Percentiles rank a stretch among this genome's conserved stretches.
Conservation (phyloP, 1,140 invertebrate species). For the Carposina sasakii region DNA sequence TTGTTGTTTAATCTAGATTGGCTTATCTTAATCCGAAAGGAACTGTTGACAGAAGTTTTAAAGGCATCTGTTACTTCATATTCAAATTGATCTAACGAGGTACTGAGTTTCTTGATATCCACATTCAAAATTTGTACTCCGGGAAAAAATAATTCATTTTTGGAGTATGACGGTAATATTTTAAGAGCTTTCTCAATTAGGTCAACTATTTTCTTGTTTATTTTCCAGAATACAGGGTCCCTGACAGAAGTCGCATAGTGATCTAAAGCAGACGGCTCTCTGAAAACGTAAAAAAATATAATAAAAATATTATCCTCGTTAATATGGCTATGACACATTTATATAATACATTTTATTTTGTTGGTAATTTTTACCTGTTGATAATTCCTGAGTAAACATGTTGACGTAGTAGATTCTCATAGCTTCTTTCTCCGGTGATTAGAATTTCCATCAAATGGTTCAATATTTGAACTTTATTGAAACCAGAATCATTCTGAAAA, state of each 20-base stretch:
- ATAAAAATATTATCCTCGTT: neutral
- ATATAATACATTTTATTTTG: too few species aligned
- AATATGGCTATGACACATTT: too few species aligned
- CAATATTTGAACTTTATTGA: slow-evolving; percentile 52
- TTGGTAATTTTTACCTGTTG: too few species aligned
- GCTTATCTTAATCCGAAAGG: slow-evolving; percentile 71
- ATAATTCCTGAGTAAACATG: too few species aligned
- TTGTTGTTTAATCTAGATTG: slow-evolving; percentile 77
- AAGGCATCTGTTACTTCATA: slow-evolving; percentile 72
- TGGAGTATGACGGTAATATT: slow-evolving; percentile 74
- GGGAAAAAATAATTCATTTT: slow-evolving; percentile 74
- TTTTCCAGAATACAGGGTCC: slow-evolving; percentile 78
- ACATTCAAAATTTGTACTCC: slow-evolving; percentile 74
- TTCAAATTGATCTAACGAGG: slow-evolving; percentile 72
- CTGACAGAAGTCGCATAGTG: slow-evolving; percentile 74
- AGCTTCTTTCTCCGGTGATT: slow-evolving; percentile 45
- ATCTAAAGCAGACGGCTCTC: slow-evolving; percentile 41
- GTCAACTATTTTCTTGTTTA: slow-evolving; percentile 76
- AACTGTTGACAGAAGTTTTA: slow-evolving; percentile 37
- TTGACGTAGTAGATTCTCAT: too few species aligned
- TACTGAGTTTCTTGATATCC: slow-evolving; percentile 70
- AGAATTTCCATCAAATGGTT: slow-evolving; percentile 57
- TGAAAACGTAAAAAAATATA: slow-evolving; percentile 28
- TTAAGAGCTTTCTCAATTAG: slow-evolving; percentile 74
- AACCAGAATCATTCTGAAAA: slow-evolving; percentile 57